A percentile compares a stretch with the other conserved stretches of the same genome.
These are phyloP conservation scores for Napeogenes sylphis DNA, from an alignment of 2,888 invertebrate genomes.

Conservation along the genomic window DNA sequence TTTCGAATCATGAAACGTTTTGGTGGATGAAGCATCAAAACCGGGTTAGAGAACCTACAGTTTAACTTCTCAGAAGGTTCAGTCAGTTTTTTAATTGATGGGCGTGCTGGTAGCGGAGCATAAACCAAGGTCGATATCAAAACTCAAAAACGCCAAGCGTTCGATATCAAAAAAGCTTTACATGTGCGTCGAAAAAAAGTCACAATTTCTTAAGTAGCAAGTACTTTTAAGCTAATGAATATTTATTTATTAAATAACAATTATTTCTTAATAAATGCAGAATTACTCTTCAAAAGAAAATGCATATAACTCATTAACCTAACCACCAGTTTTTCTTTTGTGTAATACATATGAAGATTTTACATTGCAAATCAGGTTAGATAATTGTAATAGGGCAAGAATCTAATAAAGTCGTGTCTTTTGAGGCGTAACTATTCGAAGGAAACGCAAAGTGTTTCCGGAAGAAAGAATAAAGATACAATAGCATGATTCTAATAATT, in stretches of 20 bases:
- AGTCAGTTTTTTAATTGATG: slow-evolving; percentile 55
- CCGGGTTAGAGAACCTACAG: slow-evolving; percentile 23
- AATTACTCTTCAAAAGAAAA: neutral
- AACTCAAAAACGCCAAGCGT: slow-evolving; percentile 11
- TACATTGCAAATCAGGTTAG: slow-evolving; percentile 24
- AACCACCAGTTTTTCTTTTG: slow-evolving; percentile 11
- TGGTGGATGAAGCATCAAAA: neutral
- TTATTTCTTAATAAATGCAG: neutral
- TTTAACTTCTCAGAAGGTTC: slow-evolving; percentile 63
- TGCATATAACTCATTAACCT: neutral
- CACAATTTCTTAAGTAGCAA: no score
- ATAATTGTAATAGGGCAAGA: slow-evolving; percentile 25
- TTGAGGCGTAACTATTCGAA: slow-evolving; percentile 37
- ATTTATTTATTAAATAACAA: neutral
- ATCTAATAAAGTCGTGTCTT: slow-evolving; percentile 27
- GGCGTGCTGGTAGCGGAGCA: slow-evolving; percentile 44
- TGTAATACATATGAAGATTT: slow-evolving; percentile 18
- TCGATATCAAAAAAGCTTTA: slow-evolving; percentile 17
- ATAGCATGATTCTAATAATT: no score
- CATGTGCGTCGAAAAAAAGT: neutral
- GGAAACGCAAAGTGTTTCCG: slow-evolving; percentile 68
- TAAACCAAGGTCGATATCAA: slow-evolving; percentile 35
- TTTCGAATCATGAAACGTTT: no score
- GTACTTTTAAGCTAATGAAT: no score
- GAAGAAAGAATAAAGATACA: slow-evolving; percentile 45